phyloP scores from a whole-genome alignment of 2,113 vertebrate species.

The Conger conger region DNA sequence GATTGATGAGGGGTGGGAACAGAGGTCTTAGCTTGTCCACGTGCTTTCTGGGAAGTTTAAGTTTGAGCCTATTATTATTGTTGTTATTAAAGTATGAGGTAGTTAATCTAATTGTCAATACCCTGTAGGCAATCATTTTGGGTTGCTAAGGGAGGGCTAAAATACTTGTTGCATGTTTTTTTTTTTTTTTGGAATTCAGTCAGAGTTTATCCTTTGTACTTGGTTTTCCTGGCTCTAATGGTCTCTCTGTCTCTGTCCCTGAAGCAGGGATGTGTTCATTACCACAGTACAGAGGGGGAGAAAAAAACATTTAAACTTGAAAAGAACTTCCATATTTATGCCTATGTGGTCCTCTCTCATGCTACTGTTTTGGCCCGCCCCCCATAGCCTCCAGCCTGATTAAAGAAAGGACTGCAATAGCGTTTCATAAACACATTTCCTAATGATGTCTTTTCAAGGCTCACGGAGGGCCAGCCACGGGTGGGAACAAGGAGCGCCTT shows the following conservation, averaged over 20 bases:
- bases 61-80: neutral
- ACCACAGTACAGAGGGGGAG: neutral
- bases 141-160: neutral
- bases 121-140: neutral
- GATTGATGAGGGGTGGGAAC: neutral
- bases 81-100: neutral
- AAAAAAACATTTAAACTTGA: neutral
- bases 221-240: neutral
- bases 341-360: neutral
- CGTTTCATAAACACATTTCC: neutral
- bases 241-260: neutral
- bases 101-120: neutral
- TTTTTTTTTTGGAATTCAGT: neutral
- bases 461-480: neutral
- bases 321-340: neutral
- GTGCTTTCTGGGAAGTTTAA: neutral
- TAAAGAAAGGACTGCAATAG: neutral
- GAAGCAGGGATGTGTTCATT: neutral
- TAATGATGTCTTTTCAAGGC: conserved; percentile 7
- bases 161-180: neutral
- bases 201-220: neutral
- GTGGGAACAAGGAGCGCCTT: neutral
- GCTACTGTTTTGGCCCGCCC: neutral
- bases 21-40: neutral
- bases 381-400: neutral